Conservation (phyloP, 2,888 invertebrate genomes). For the Lasioglossum zephyrum region DNA sequence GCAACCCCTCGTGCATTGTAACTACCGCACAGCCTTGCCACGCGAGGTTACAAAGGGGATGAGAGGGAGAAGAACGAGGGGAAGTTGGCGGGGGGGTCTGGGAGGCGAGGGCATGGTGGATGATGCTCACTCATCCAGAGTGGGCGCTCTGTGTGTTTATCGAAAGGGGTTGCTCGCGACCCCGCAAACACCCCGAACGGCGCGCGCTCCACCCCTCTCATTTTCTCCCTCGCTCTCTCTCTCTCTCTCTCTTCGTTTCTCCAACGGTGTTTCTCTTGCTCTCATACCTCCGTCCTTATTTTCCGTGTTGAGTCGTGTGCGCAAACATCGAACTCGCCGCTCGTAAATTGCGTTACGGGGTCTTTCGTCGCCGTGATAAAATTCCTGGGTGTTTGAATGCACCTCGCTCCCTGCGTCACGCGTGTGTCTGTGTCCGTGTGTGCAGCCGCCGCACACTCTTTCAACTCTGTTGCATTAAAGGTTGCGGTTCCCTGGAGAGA, state of each 20-base stretch:
- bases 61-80: slow-evolving; percentile 5
- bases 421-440: not conserved
- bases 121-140: slow-evolving; percentile 69
- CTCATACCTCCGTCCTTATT: slow-evolving; percentile 27
- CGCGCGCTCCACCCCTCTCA: slow-evolving; percentile 14
- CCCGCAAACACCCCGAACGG: slow-evolving; percentile 59
- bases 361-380: slow-evolving; percentile 27
- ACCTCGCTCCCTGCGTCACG: not conserved
- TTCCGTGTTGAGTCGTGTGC: slow-evolving; percentile 20
- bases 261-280: slow-evolving; percentile 5
- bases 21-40: slow-evolving; percentile 67
- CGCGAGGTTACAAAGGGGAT: slow-evolving; percentile 47
- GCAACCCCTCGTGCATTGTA: slow-evolving; percentile 63
- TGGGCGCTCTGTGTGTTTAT: slow-evolving; percentile 70
- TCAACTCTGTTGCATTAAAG: slow-evolving; percentile 14
- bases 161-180: slow-evolving; percentile 66
- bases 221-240: not conserved
- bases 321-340: slow-evolving; percentile 35
- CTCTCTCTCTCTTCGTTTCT: not conserved
- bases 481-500: slow-evolving; percentile 1
- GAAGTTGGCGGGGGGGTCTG: not conserved
- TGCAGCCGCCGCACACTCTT: not conserved
- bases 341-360: slow-evolving; percentile 34
- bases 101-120: slow-evolving; percentile 31
- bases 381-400: slow-evolving; percentile 29